Percentiles rank a stretch among this genome's conserved stretches.
phyloP scores from a whole-genome alignment of 2,797 vertebrate genomes.

The Naso thynnoides region DNA sequence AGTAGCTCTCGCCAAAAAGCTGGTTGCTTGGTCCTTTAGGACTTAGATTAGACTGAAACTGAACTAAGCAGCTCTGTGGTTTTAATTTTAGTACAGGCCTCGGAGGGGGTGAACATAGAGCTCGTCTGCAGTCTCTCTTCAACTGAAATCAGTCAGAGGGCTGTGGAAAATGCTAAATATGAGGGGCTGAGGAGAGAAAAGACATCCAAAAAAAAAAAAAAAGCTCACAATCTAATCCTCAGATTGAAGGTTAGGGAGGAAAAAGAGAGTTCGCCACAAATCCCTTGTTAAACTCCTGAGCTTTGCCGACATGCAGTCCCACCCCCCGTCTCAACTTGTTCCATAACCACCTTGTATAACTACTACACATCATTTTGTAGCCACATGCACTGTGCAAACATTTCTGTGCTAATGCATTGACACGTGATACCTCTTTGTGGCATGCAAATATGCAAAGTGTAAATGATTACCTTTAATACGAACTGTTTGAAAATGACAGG shows the following conservation, averaged over 20 bases:
- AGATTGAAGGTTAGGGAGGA: constrained; percentile 18
- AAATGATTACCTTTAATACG: constrained; percentile 25
- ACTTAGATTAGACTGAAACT: constrained; percentile 61
- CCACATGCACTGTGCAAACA: constrained; percentile 26
- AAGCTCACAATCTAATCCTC: constrained; percentile 27
- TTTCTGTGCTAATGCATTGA: constrained; percentile 18
- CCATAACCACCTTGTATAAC: constrained; percentile 41
- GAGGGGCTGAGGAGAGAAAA: constrained; percentile 8
- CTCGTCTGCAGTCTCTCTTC: constrained; percentile 39
- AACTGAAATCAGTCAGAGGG: constrained; percentile 41
- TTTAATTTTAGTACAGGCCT: constrained; percentile 64
- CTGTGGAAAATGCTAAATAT: constrained; percentile 23
- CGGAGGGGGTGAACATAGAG: constrained; percentile 23
- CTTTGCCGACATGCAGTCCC: constrained; percentile 24
- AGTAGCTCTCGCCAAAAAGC: constrained; percentile 51
- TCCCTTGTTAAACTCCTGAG: constrained; percentile 40
- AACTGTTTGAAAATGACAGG: constrained; percentile 25
- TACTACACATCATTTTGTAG: constrained; percentile 11
- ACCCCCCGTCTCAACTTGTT: background rate
- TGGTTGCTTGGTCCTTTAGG: constrained; percentile 42
- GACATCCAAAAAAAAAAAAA: constrained; percentile 28
- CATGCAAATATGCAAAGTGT: constrained; percentile 19
- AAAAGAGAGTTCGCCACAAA: constrained; percentile 16
- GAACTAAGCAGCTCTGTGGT: constrained; percentile 58
- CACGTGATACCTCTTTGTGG: background rate